Percentiles rank a stretch among this genome's conserved stretches.
Evolutionary conservation across 2,113 vertebrate genomes (phyloP).

Genomic region (Aphyosemion australe): DNA sequence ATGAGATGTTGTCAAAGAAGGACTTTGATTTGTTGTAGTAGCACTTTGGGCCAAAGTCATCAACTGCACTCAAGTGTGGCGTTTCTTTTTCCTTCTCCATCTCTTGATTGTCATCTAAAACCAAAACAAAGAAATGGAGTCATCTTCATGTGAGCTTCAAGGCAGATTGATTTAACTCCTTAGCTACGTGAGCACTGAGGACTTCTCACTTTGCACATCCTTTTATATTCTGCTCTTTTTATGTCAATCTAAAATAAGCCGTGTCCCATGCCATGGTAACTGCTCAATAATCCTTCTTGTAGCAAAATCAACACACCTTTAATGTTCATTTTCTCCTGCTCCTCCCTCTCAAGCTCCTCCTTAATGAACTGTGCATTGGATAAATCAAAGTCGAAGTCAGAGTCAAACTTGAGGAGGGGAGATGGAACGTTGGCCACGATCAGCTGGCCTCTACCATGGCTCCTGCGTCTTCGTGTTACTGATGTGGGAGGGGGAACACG

Average conservation of each 20-base stretch:
- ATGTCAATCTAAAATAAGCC: too few species aligned
- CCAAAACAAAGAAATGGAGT: slow-evolving; percentile 19
- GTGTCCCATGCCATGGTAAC: too few species aligned
- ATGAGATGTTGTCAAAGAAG: slow-evolving; percentile 97
- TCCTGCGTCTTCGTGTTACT: slow-evolving; percentile 88
- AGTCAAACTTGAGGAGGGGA: slow-evolving; percentile 91
- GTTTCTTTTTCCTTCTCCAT: slow-evolving; percentile 79
- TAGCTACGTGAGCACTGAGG: too few species aligned
- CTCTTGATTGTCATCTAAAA: slow-evolving; percentile 77
- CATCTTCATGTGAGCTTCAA: not conserved
- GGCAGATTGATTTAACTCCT: too few species aligned
- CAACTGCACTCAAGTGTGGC: slow-evolving; percentile 71
- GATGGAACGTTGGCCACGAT: slow-evolving; percentile 82
- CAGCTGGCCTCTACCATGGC: slow-evolving; percentile 87
- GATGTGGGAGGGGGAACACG: not conserved
- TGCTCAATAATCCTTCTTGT: too few species aligned
- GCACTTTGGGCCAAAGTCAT: slow-evolving; percentile 86
- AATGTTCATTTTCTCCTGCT: slow-evolving; percentile 82
- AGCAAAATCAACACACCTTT: slow-evolving; percentile 83
- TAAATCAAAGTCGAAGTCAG: slow-evolving; percentile 97
- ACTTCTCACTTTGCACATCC: too few species aligned
- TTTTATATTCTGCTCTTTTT: too few species aligned
- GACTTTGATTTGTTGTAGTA: slow-evolving; percentile 96
- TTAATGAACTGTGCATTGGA: slow-evolving; percentile 96
- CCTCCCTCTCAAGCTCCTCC: slow-evolving; percentile 88